Evolutionary conservation across 2,888 invertebrate genomes (phyloP), one percentile per base, ranked within the genome.

Genomic region (Gortyna flavago): DNA sequence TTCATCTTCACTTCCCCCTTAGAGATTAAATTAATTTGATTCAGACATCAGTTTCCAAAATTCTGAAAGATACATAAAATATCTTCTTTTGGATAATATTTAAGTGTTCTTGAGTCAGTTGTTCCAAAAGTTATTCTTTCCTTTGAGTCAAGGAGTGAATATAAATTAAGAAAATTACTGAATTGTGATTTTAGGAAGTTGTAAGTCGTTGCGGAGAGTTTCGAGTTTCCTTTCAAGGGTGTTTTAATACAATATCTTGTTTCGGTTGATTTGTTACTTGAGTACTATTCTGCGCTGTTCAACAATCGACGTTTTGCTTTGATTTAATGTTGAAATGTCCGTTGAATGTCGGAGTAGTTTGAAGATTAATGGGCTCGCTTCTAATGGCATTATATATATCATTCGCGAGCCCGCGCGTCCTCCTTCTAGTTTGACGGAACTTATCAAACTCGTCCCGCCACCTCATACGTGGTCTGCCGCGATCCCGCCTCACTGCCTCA

Each of bases 131-230:
- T 80, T 84, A 74, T 82, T 82, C 84, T 82, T 81, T 84, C 68
- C 70, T 79, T 48, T 32, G 66, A 84, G 80, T 71, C 84, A 74
- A 80, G 80, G 71, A 82, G 81, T 82, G 81, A 82, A 82, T 82
- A 84, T 82, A 84, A 82, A 82, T 82, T 84, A 84, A 68, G 74
- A 68, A 80, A 80, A 82, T 84, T 80, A 82, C 80, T 54, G 84
- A 64, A 82, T 74, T 71, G 84, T 82, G 84, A 82, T 82, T 82
- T 82, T 84, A 71, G 74, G 84, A 79, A 82, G 84, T 84, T 84
- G 48, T 73, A 62, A 79, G 73, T 73, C 72, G 72, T 66, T 44
- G 62, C 51, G 57, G 48, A 18, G 79, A 79, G 61, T 66, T 59
- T 51, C 61, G 41, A 73, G 68, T 80, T 84, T 79, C 84, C 67